Evolutionary conservation across 2,888 invertebrate species (phyloP).

Genomic region (Xestia xanthographa): DNA sequence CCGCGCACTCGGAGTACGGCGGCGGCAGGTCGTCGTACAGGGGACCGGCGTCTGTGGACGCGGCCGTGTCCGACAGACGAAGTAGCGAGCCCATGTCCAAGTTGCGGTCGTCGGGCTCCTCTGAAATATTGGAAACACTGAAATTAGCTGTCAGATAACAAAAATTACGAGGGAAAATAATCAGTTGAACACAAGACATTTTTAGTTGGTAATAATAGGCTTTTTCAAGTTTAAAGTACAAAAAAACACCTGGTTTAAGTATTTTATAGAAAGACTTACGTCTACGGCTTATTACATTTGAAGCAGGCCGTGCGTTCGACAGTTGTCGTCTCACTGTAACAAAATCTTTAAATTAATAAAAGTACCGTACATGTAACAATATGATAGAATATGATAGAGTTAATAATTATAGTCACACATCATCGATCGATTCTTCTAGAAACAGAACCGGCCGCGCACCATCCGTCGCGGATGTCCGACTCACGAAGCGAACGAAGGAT

Average conservation of each 20-base stretch:
- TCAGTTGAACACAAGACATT: background rate
- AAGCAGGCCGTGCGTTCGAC: constrained; percentile 72
- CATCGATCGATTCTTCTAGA: background rate
- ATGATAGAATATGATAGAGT: background rate
- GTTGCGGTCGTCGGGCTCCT: constrained; percentile 38
- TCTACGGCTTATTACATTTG: constrained; percentile 75
- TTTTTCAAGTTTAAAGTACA: background rate
- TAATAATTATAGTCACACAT: background rate
- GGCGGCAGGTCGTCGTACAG: constrained; percentile 75
- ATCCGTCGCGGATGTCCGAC: background rate
- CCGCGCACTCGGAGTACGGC: constrained; percentile 78
- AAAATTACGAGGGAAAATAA: background rate
- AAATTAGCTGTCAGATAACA: background rate
- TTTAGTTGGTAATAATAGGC: too few relatives aligned
- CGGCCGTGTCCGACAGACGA: constrained; percentile 29
- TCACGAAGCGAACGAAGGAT: background rate
- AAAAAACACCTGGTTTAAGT: background rate
- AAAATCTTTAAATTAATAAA: background rate
- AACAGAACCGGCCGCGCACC: background rate
- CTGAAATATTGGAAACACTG: constrained; percentile 56
- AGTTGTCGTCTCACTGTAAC: constrained; percentile 59
- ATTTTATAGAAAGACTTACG: constrained; percentile 72
- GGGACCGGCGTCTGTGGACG: constrained; percentile 44
- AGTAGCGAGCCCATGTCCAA: constrained; percentile 30
- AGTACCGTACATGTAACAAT: background rate